Evolutionary conservation across 2,113 vertebrate genomes (phyloP), one percentile per base, ranked within the genome.

Genomic region (Anolis sagrei): DNA sequence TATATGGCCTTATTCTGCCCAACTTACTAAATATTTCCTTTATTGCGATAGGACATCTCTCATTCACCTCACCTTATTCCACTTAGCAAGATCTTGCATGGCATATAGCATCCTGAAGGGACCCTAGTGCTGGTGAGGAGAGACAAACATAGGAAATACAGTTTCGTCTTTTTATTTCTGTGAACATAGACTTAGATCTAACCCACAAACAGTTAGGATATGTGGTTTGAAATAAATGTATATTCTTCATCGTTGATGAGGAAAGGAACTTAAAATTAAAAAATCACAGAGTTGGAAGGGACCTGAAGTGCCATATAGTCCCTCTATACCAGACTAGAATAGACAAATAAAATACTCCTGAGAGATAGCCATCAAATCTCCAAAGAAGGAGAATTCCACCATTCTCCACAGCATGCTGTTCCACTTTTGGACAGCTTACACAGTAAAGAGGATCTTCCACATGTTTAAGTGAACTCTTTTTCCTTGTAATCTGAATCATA

Each of bases 141-240:
- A n/a, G 32, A 39, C 32, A 6, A 18, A 48, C 11, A 2, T 79
- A 16, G 29, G 49, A 68, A 69, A 2, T 19, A 5, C 8, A 69
- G 64, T 48, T 69, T 49, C 23, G 19, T 4, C 39, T 25, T 29
- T 29, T 21, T 39, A 14, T 34, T 64, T 79, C 9, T 36, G 16
- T 8, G 44, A 36, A 8, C 13, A n/a, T 16, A 80, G 2, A 68
- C 8, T 14, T 66, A 36, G 18, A 44, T 29, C 23, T 0, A 76
- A 73, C 11, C 75, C 3, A 0, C 0, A 77, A 79, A 3, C 16
- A 48, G 51, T 18, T 76, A 23, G 1, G 3, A 14, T 44, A 82
- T 79, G 32, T 82, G 61, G 0, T 16, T 2, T 44, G 7, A 74
- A 76, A 27, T 5, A 48, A 81, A 81, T 32, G 3, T 25, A 69